A percentile compares a stretch with the other conserved stretches of the same genome.
Conservation (phyloP, 2,113 vertebrate species). For the Hystrix cristata region DNA sequence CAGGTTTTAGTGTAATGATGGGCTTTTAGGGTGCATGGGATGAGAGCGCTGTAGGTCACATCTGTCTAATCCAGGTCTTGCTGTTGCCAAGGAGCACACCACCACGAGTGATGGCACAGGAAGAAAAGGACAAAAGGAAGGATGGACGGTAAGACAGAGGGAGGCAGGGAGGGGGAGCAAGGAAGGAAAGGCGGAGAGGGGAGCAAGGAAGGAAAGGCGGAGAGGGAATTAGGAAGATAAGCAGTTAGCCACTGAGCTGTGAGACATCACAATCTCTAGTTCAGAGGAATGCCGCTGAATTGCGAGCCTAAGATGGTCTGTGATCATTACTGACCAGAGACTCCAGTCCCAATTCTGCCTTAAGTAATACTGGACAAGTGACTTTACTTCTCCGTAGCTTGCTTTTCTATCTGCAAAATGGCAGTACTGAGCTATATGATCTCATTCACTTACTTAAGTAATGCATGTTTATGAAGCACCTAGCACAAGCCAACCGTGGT, state of each 20-base stretch:
- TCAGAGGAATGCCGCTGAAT: not conserved
- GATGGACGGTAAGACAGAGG: not conserved
- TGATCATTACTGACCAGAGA: not conserved
- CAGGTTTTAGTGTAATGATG: not conserved
- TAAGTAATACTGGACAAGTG: not conserved
- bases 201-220: not conserved
- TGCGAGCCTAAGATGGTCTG: not conserved
- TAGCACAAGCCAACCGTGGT: not conserved
- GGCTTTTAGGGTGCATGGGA: accelerated
- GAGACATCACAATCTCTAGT: not conserved
- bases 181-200: too few relatives aligned
- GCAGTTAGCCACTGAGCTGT: not conserved
- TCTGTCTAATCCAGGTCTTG: not conserved
- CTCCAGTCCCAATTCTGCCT: not conserved
- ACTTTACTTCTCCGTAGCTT: not conserved
- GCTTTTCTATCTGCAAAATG: not conserved
- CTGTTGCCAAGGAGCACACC: not conserved
- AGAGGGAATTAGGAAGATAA: not conserved
- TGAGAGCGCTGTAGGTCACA: not conserved
- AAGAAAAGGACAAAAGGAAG: not conserved
- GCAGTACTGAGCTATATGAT: not conserved
- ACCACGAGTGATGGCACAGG: not conserved
- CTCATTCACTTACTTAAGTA: not conserved
- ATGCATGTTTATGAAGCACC: not conserved
- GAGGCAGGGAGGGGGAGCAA: too few relatives aligned